Base-by-base conservation (phyloP, 2,888 invertebrate genomes). In the Hesperia comma region DNA sequence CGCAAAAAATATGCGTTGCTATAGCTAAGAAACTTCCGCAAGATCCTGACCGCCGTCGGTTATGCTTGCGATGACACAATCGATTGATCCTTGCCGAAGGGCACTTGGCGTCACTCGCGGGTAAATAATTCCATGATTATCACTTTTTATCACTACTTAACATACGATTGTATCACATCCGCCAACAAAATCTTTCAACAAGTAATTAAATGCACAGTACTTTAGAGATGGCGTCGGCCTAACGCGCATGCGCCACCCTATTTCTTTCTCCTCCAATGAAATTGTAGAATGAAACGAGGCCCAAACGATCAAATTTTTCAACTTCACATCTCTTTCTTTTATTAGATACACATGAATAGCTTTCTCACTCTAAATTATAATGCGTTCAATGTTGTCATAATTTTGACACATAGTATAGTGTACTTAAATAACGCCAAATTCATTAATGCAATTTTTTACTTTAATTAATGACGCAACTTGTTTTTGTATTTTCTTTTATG, bases 241-340 rank as follows among this genome's bases (percentile, higher is more conserved):
- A 92, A 90, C 92, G 92, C 93, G 93, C 93, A 92, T 92, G 93
- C 93, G 92, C 92, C 91, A 90, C 89, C 90, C 87, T 90, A 87
- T 84, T 83, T 81, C 77, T 72, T 71, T 77, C 74, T 79, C 82
- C 75, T 77, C 92, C 91, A 92, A 91, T 92, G 83, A 84, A 80
- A 82, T 77, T 75, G 75, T 75, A 75, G 81, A 78, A 80, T 79
- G 79, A 83, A 82, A 84, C 79, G 81, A 86, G 80, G 77, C 76
- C 70, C 72, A 81, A 68, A 68, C 68, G 67, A 62, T 56, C 62
- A 19, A 61, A 51, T 62, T 56, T 57, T 67, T 67, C 64, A 54
- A 8, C 56, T 26, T 56, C 61, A 12, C 14, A 10, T 64, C 57
- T 15, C n/a, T 67, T 41, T 61, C 61, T 61, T 41, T 19, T 33